Conservation (phyloP, 2,113 vertebrate species). For the Vanacampus margaritifer region DNA sequence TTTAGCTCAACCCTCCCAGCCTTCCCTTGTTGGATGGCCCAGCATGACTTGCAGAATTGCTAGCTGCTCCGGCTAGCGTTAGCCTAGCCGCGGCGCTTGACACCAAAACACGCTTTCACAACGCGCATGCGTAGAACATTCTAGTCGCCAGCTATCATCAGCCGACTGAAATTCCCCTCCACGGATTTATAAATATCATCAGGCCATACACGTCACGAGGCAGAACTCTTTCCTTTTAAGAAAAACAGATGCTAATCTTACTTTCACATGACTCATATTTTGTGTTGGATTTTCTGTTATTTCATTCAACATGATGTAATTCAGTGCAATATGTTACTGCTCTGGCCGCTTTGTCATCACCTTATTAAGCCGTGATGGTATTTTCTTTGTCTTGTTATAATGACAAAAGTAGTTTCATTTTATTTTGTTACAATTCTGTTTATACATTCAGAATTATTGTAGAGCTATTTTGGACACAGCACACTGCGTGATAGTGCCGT, state of each 20-base stretch:
- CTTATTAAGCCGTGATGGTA: background rate
- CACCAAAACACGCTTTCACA: conserved; percentile 66
- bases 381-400: background rate
- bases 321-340: background rate
- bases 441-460: background rate
- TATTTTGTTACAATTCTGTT: background rate
- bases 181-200: conserved; percentile 7
- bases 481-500: background rate
- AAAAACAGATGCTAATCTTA: background rate
- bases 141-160: conserved; percentile 69
- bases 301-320: background rate
- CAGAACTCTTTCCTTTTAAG: background rate
- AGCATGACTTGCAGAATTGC: conserved; percentile 80
- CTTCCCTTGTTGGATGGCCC: conserved; percentile 69
- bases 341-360: background rate
- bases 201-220: conserved; percentile 1
- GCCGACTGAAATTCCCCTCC: conserved; percentile 39
- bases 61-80: conserved; percentile 68
- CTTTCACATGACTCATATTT: background rate
- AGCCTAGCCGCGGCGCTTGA: conserved; percentile 56
- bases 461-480: background rate
- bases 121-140: conserved; percentile 79
- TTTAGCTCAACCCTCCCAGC: conserved; percentile 48
- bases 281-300: background rate
- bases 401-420: background rate